phyloP scores from a whole-genome alignment of 2,797 vertebrate genomes.

The Gallirallus australis region DNA sequence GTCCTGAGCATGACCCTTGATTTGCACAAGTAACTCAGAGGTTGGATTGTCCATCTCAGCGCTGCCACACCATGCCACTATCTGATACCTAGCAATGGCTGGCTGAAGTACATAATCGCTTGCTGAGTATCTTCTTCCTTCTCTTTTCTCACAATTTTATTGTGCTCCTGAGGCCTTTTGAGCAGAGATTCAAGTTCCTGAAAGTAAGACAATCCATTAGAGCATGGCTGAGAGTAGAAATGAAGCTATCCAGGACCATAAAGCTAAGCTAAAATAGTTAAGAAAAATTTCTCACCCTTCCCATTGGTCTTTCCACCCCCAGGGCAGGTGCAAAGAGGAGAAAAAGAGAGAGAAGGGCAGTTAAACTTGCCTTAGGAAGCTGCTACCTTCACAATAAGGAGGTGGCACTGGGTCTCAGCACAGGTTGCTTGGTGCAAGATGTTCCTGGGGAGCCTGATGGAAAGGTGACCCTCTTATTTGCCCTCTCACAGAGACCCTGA shows the following conservation, averaged over 20 bases:
- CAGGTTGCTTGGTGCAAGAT: neutral
- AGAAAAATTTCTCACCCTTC: neutral
- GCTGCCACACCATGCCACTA: neutral
- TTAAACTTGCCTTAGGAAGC: neutral
- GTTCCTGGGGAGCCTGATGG: neutral
- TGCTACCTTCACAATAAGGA: neutral
- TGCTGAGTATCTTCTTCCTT: neutral
- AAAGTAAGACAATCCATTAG: neutral
- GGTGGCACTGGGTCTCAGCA: fast-evolving
- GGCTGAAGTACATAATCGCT: neutral
- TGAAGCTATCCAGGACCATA: neutral
- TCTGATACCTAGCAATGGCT: neutral
- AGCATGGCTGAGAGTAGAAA: neutral
- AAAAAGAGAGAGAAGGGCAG: neutral
- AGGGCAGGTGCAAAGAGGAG: neutral
- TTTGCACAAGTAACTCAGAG: neutral
- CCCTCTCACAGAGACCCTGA: neutral
- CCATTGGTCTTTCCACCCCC: neutral
- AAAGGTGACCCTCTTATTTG: neutral
- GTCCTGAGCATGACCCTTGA: fast-evolving
- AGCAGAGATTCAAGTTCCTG: neutral
- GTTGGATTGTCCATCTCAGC: neutral
- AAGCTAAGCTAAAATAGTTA: neutral
- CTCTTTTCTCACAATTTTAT: neutral
- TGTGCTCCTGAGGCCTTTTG: neutral